A percentile compares a stretch with the other conserved stretches of the same genome.
Evolutionary conservation across 35 echinoderm and acorn worm species (phyloP).

Genomic region (Anneissia japonica): DNA sequence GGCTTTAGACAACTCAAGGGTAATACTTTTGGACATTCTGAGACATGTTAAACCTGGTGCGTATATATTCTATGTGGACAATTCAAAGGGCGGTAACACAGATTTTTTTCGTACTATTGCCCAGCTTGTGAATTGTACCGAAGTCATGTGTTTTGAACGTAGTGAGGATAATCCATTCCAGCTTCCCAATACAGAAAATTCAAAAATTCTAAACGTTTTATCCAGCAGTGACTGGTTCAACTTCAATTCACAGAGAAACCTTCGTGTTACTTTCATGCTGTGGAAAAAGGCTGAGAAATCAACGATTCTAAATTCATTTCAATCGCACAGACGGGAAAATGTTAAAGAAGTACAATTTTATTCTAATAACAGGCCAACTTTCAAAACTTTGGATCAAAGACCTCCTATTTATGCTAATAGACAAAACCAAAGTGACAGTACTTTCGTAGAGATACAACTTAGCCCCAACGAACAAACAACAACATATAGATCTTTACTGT

Average conservation of each 20-base stretch:
- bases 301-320: too few relatives aligned
- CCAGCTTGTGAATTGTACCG: background rate
- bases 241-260: background rate
- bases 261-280: background rate
- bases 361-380: too few relatives aligned
- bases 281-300: background rate
- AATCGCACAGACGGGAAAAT: too few relatives aligned
- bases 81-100: background rate
- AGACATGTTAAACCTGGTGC: background rate
- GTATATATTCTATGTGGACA: background rate
- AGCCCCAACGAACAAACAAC: too few relatives aligned
- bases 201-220: background rate
- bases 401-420: too few relatives aligned
- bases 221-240: background rate
- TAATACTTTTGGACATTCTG: background rate
- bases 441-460: too few relatives aligned
- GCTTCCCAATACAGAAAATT: background rate
- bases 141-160: background rate
- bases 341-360: too few relatives aligned
- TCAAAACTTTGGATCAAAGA: too few relatives aligned
- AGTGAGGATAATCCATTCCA: background rate
- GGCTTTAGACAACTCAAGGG: background rate
- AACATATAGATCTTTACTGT: too few relatives aligned
- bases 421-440: too few relatives aligned
- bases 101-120: background rate